These are phyloP conservation scores for Hypotaenidia philippensis DNA, from an alignment of 2,797 vertebrate genomes.

Conservation along the genomic window DNA sequence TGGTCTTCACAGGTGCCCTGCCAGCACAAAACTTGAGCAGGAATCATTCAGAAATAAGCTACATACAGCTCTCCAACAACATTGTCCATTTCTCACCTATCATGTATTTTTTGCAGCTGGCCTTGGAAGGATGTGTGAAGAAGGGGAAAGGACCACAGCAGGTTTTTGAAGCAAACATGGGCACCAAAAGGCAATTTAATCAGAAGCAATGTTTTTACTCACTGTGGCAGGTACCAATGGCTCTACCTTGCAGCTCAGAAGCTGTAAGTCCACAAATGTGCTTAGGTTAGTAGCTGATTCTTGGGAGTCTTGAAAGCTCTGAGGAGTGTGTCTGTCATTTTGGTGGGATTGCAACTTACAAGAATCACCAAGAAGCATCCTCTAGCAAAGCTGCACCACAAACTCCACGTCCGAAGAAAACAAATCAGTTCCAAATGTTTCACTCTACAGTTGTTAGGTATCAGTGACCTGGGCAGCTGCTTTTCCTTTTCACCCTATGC, in stretches of 20 bases:
- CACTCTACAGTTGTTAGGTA: too few species aligned
- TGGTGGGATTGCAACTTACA: not conserved
- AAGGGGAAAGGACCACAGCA: not conserved
- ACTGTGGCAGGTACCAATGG: not conserved
- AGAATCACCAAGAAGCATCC: not conserved
- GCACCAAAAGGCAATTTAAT: not conserved
- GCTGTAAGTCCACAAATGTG: not conserved
- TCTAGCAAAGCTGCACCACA: not conserved
- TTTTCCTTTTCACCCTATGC: not conserved
- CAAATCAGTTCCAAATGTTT: accelerated
- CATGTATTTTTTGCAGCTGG: not conserved
- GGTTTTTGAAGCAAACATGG: not conserved
- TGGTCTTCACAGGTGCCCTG: not conserved
- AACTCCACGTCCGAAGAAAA: not conserved
- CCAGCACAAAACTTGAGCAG: not conserved
- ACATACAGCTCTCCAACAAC: not conserved
- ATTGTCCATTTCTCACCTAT: not conserved
- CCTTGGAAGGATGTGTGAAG: not conserved
- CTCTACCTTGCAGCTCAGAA: not conserved
- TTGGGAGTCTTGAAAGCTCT: not conserved
- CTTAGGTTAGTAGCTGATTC: not conserved
- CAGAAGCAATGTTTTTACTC: not conserved
- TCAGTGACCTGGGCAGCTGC: not conserved
- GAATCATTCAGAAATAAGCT: not conserved
- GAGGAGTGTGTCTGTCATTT: not conserved